phyloP scores from a whole-genome alignment of 2,888 invertebrate genomes.

The Pherbina coryleti region DNA sequence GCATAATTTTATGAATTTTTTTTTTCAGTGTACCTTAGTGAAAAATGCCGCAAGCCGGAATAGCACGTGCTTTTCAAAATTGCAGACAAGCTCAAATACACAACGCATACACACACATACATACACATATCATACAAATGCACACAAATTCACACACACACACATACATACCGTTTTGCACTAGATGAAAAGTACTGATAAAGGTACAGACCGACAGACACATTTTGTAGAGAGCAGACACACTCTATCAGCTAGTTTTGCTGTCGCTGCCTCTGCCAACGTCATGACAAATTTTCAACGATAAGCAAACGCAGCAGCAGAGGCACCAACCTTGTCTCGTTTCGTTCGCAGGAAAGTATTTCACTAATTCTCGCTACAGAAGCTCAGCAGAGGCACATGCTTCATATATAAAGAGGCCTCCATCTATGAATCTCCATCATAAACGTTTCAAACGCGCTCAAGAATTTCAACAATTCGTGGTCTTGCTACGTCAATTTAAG shows the following conservation, averaged over 20 bases:
- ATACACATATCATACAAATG: neutral
- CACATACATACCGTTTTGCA: neutral
- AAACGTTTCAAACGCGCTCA: slow-evolving; percentile 49
- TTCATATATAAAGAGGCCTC: slow-evolving; percentile 48
- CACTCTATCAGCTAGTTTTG: neutral
- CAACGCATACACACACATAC: neutral
- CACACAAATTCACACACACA: neutral
- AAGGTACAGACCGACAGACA: neutral
- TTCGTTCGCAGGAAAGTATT: neutral
- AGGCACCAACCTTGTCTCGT: slow-evolving; percentile 9
- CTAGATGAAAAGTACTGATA: too few relatives aligned
- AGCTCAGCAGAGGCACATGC: slow-evolving; percentile 3
- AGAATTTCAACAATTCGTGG: slow-evolving; percentile 2
- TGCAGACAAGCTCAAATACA: neutral
- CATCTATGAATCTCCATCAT: slow-evolving; percentile 47
- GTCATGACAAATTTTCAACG: neutral
- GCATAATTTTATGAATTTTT: neutral
- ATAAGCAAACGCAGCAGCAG: neutral
- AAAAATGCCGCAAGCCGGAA: slow-evolving; percentile 20
- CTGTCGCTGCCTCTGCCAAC: neutral
- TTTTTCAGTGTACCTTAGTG: neutral
- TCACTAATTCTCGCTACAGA: neutral
- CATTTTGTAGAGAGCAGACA: neutral
- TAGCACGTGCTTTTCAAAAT: slow-evolving; percentile 12
- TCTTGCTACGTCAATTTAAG: neutral